Conservation (phyloP, 1,140 invertebrate genomes). For the Eufriesea mexicana region DNA sequence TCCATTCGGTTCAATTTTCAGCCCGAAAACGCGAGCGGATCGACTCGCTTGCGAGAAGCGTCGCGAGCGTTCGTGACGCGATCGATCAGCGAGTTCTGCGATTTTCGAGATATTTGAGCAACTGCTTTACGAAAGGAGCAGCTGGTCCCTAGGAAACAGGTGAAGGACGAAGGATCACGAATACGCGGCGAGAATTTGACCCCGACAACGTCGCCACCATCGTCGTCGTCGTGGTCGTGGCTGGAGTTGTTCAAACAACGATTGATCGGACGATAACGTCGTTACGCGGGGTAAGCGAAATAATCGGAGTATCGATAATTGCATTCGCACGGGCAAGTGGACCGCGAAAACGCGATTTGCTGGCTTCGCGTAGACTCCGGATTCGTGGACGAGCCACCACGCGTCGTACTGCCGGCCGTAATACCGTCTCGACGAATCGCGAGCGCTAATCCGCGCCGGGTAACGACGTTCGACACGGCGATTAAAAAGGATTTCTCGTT, state of each 20-base stretch:
- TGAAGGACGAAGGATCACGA: constrained; percentile 30
- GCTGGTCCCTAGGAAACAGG: background rate
- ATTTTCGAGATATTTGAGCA: constrained; percentile 40
- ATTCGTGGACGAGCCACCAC: no score
- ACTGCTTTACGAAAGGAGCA: constrained; percentile 8
- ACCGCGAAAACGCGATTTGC: constrained; percentile 57
- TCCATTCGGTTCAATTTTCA: background rate
- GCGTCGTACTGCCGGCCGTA: constrained; percentile 1
- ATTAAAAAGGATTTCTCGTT: constrained; percentile 18
- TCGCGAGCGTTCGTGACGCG: constrained; percentile 2
- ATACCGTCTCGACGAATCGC: background rate
- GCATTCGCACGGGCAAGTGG: constrained; percentile 41
- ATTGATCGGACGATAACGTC: constrained; percentile 64
- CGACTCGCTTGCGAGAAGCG: background rate
- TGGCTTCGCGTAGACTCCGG: constrained; percentile 25
- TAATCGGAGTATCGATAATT: constrained; percentile 64
- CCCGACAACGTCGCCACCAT: constrained; percentile 11
- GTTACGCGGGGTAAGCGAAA: constrained; percentile 56
- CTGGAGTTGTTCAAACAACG: constrained; percentile 46
- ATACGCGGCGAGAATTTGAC: no score
- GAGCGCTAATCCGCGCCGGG: background rate
- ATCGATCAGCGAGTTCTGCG: constrained; percentile 27
- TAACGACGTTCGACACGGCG: background rate
- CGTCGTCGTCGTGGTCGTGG: no score
- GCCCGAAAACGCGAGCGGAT: background rate